Conservation (phyloP, 2,888 invertebrate species). For the Lepetodrilus schrolli region DNA sequence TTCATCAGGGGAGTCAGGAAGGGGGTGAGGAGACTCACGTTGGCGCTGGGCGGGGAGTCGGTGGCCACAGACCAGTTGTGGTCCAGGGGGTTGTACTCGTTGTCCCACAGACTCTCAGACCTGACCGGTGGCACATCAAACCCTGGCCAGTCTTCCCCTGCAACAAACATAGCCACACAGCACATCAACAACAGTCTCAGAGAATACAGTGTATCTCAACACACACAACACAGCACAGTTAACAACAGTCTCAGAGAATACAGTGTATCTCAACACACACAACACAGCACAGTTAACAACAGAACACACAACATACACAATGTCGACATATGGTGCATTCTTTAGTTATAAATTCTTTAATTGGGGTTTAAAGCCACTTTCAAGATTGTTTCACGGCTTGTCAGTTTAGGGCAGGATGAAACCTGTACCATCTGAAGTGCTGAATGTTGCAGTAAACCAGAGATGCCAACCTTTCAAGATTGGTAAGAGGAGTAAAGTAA, state of each 20-base stretch:
- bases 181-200: background rate
- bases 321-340: background rate
- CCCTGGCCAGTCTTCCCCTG: slow-evolving; percentile 72
- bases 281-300: background rate
- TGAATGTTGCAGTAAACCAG: too few species aligned
- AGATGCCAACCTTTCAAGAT: too few species aligned
- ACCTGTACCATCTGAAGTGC: too few species aligned
- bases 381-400: too few species aligned
- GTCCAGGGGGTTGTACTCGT: slow-evolving; percentile 60
- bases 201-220: background rate
- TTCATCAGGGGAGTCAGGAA: too few species aligned
- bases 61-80: slow-evolving; percentile 56
- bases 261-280: background rate
- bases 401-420: too few species aligned
- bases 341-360: background rate
- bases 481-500: too few species aligned
- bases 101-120: slow-evolving; percentile 72
- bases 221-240: background rate
- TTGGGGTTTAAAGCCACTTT: too few species aligned
- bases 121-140: slow-evolving; percentile 68
- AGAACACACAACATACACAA: background rate
- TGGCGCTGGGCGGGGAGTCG: slow-evolving; percentile 47
- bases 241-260: background rate
- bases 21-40: slow-evolving; percentile 44
- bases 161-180: background rate